phyloP scores from a whole-genome alignment of 2,888 invertebrate species.

The Kuschelorhynchus macadamiae region DNA sequence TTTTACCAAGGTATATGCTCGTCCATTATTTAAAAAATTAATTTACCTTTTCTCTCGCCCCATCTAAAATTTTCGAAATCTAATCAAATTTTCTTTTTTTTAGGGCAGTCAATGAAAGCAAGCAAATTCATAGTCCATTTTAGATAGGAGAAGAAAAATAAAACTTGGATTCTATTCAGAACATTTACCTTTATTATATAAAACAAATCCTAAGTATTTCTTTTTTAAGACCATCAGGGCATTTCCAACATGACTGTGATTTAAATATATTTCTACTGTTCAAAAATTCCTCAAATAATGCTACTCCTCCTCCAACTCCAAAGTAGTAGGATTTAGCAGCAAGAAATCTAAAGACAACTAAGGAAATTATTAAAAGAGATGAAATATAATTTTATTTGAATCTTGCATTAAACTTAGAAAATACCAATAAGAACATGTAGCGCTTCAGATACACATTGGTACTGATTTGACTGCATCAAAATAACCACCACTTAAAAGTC shows the following conservation, averaged over 20 bases:
- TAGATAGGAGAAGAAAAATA: constrained; percentile 8
- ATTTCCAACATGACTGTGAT: constrained; percentile 76
- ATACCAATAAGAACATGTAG: no score
- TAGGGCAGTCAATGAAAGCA: constrained; percentile 18
- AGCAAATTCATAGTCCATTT: constrained; percentile 11
- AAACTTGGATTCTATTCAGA: background rate
- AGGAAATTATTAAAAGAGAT: constrained; percentile 40
- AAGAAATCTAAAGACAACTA: constrained; percentile 71
- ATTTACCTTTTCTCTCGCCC: no score
- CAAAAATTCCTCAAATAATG: constrained; percentile 80
- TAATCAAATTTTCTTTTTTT: background rate
- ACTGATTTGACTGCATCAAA: no score
- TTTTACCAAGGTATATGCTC: no score
- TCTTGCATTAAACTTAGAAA: no score
- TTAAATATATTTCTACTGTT: constrained; percentile 72
- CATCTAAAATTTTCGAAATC: no score
- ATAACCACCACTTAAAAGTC: no score
- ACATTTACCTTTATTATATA: constrained; percentile 13
- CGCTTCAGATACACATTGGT: no score
- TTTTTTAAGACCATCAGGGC: constrained; percentile 74
- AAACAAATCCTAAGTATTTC: constrained; percentile 73
- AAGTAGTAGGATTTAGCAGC: constrained; percentile 96
- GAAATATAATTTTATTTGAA: no score
- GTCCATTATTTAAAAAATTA: no score
- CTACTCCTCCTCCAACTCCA: constrained; percentile 91